phyloP scores from a whole-genome alignment of 2,113 vertebrate species.

The Clinocottus analis region DNA sequence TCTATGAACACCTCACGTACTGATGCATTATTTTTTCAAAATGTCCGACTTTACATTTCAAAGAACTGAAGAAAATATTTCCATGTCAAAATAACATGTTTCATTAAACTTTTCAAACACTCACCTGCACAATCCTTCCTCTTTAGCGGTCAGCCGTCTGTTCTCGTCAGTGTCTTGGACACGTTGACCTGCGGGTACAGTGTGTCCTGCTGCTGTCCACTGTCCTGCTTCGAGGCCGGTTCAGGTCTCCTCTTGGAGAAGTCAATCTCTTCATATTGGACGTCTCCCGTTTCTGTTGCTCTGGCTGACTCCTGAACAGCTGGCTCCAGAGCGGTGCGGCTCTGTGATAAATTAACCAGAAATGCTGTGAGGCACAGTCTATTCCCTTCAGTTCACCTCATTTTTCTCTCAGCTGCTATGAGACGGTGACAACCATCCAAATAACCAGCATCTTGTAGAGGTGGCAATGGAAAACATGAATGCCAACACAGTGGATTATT shows the following conservation, averaged over 20 bases:
- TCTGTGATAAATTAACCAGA: background rate
- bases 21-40: too few species aligned
- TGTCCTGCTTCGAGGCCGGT: background rate
- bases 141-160: too few species aligned
- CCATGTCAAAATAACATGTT: too few species aligned
- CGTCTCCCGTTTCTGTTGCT: background rate
- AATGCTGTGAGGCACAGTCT: too few species aligned
- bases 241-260: background rate
- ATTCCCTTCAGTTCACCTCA: background rate
- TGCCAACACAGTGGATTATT: too few species aligned
- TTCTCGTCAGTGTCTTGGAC: background rate
- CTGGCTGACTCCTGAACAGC: background rate
- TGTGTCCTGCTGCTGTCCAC: background rate
- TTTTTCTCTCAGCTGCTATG: background rate
- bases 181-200: slow-evolving; percentile 29
- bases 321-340: background rate
- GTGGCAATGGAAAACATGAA: background rate
- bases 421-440: too few species aligned
- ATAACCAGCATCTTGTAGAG: background rate
- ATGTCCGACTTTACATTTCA: too few species aligned
- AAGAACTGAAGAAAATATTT: too few species aligned
- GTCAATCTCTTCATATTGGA: slow-evolving; percentile 35
- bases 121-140: too few species aligned
- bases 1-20: background rate
- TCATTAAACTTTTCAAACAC: too few species aligned